Percentiles rank a stretch among this genome's conserved stretches.
These are phyloP conservation scores for Cheirogaleus major DNA, from an alignment of 2,797 vertebrate genomes.

Conservation along the genomic window DNA sequence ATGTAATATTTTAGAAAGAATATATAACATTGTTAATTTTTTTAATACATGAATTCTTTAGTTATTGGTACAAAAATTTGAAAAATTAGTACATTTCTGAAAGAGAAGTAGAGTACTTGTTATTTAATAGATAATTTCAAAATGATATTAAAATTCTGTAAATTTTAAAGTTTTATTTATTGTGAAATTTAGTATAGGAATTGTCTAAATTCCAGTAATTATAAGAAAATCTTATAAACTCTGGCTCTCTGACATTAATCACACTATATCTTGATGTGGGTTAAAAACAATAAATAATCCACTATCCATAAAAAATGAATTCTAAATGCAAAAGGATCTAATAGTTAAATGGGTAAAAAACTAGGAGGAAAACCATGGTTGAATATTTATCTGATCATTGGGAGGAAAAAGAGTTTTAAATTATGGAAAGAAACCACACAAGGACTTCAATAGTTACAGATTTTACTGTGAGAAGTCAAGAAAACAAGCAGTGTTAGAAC, in stretches of 20 bases:
- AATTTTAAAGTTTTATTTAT: constrained; percentile 30
- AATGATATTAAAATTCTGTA: not conserved
- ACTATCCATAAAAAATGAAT: not conserved
- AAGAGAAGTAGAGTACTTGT: not conserved
- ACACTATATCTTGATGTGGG: not conserved
- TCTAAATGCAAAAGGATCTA: not conserved
- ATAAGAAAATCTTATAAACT: constrained; percentile 7
- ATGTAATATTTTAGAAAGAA: constrained; percentile 16
- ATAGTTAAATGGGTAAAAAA: not conserved
- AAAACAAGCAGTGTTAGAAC: not conserved
- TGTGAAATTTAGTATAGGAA: constrained; percentile 15
- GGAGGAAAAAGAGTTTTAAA: constrained; percentile 8
- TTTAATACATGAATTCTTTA: constrained; percentile 18
- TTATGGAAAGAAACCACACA: not conserved
- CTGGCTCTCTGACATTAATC: not conserved
- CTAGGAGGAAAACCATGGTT: not conserved
- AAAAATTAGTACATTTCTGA: not conserved
- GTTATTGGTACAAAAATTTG: not conserved
- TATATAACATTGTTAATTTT: not conserved
- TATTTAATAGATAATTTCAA: constrained; percentile 32
- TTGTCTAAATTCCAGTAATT: not conserved
- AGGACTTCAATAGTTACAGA: not conserved
- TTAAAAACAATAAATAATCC: constrained; percentile 35
- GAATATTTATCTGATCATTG: not conserved
- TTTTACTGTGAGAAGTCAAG: not conserved